phyloP scores from a whole-genome alignment of 2,888 invertebrate species.

The Globia sparganii region DNA sequence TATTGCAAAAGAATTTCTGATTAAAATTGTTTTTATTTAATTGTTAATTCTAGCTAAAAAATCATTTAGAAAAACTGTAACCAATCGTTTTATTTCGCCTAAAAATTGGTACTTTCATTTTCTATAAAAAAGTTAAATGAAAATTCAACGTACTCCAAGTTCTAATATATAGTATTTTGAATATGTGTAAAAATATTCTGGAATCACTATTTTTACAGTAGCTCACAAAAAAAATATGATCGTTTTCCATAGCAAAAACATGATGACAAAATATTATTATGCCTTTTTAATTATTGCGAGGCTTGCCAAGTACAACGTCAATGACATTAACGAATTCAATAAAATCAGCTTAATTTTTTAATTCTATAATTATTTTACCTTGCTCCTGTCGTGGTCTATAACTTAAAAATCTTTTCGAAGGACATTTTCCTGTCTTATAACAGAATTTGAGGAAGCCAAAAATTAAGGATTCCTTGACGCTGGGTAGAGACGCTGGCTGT shows the following conservation, averaged over 20 bases:
- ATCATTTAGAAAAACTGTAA: background rate
- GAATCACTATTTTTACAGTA: background rate
- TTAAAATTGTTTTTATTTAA: background rate
- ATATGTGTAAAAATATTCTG: background rate
- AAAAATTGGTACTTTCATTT: background rate
- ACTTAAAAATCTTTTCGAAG: slow-evolving; percentile 21
- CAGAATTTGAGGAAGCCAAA: slow-evolving; percentile 21
- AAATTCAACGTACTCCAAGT: background rate
- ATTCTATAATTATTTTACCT: slow-evolving; percentile 47
- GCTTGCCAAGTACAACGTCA: slow-evolving; percentile 19
- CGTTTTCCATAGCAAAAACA: background rate
- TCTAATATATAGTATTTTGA: background rate
- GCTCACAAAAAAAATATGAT: background rate
- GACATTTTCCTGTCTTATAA: slow-evolving; percentile 20
- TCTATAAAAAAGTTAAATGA: background rate
- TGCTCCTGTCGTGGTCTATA: slow-evolving; percentile 14
- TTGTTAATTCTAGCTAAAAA: background rate
- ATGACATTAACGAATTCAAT: slow-evolving; percentile 41
- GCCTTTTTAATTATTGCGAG: background rate
- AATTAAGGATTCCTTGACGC: background rate
- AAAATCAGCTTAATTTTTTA: slow-evolving; percentile 41
- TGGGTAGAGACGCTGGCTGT: too few species aligned
- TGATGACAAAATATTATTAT: slow-evolving; percentile 6
- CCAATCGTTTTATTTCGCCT: background rate
- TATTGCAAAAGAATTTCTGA: background rate